Percentiles rank a stretch among this genome's conserved stretches.
Evolutionary conservation across 2,113 vertebrate genomes (phyloP).

Genomic region (Platycercus adscitus): DNA sequence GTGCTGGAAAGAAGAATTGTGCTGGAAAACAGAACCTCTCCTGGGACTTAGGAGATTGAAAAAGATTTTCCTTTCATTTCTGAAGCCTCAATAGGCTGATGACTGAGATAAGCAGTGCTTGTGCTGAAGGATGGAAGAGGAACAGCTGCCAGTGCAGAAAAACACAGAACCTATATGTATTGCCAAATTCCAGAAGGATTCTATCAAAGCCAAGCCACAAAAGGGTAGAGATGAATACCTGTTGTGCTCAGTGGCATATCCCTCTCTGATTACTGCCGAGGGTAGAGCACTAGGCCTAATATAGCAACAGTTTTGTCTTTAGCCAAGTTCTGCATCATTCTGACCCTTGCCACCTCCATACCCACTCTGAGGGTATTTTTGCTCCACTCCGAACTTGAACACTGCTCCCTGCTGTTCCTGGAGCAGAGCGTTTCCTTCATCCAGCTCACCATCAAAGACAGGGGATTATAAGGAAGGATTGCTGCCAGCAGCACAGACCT

Average conservation of each 20-base stretch:
- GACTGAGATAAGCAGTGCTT: constrained; percentile 13
- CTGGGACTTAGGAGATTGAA: neutral
- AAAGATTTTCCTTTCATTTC: constrained; percentile 19
- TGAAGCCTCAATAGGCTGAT: constrained; percentile 18
- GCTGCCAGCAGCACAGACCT: neutral
- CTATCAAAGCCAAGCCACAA: neutral
- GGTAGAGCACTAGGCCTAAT: neutral
- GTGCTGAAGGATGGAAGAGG: neutral
- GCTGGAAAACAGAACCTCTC: neutral
- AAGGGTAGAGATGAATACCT: neutral
- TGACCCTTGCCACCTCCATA: neutral
- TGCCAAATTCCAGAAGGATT: constrained; percentile 13
- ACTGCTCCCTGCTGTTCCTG: neutral
- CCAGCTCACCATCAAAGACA: neutral
- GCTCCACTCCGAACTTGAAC: neutral
- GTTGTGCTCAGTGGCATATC: neutral
- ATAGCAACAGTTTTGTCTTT: neutral
- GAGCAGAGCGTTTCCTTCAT: neutral
- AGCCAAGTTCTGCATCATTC: neutral
- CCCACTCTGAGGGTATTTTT: neutral
- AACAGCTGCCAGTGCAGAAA: constrained; percentile 15
- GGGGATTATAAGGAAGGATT: neutral
- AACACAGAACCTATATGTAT: constrained; percentile 14
- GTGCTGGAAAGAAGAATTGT: neutral
- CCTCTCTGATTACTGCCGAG: neutral